Percentiles rank a stretch among this genome's conserved stretches.
Conservation (phyloP, 53 echinoderm and acorn worm species). For the Mesocentrotus franciscanus region DNA sequence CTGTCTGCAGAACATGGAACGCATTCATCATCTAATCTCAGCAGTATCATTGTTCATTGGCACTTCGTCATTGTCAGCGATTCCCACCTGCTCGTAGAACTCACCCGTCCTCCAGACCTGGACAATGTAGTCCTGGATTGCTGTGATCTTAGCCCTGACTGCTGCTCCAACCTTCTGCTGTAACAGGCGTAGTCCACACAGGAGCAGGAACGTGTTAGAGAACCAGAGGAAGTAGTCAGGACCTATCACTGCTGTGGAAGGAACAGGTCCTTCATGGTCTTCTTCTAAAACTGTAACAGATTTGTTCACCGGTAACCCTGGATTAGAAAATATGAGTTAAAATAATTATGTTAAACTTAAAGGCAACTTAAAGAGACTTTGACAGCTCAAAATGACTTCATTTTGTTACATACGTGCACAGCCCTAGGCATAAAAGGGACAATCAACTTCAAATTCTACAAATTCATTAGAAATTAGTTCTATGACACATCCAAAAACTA, state of each 20-base stretch:
- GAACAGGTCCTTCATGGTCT: slow-evolving; percentile 84
- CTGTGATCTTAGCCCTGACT: slow-evolving; percentile 67
- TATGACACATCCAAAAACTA: too few relatives aligned
- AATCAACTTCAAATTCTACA: too few relatives aligned
- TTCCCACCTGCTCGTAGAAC: slow-evolving; percentile 90
- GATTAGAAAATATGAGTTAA: not conserved
- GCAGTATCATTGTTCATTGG: slow-evolving; percentile 2
- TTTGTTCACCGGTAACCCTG: slow-evolving; percentile 82
- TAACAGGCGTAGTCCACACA: slow-evolving; percentile 70
- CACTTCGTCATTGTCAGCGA: slow-evolving; percentile 78
- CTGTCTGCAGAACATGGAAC: not conserved
- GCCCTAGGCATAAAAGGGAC: too few relatives aligned
- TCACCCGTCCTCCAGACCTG: slow-evolving; percentile 92
- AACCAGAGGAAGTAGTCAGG: slow-evolving; percentile 92
- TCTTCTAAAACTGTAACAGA: slow-evolving; percentile 74
- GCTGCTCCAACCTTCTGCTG: slow-evolving; percentile 79
- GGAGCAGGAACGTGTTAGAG: slow-evolving; percentile 78
- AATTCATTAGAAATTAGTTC: too few relatives aligned
- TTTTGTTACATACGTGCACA: too few relatives aligned
- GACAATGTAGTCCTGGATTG: slow-evolving; percentile 68
- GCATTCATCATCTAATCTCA: slow-evolving; percentile 36
- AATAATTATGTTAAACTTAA: slow-evolving; percentile 15
- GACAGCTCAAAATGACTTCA: not conserved
- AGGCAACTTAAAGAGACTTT: not conserved
- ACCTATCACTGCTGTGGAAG: slow-evolving; percentile 73